Base-by-base conservation (phyloP, 2,797 vertebrate species). In the Scomberomorus guttatus region DNA sequence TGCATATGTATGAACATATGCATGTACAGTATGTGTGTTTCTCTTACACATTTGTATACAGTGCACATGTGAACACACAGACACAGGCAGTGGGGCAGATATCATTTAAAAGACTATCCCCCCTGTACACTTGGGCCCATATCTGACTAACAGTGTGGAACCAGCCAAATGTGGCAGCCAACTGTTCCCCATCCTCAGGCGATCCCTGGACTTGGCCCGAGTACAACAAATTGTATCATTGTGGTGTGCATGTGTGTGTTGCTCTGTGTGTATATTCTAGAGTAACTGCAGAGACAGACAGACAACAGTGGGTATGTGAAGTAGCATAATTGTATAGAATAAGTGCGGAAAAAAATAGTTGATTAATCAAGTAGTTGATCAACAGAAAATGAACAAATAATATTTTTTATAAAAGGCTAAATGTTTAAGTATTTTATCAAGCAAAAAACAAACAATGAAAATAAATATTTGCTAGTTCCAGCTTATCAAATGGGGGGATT, bases 141-240 rank as follows among this genome's bases (percentile, higher is more conserved):
- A 90, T 92, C 93, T 93, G 94, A 90, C 93, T 94, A 96, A 94
- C 93, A 90, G 93, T 83, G 90, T 94, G 93, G 94, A 95, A 94
- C 93, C 90, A 88, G 90, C 94, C 94, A 94, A 94, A 96, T 94
- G 94, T 86, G 92, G 89, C 87, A 90, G 93, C 94, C 95, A 95
- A 95, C 93, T 96, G 94, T 94, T 95, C 82, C 80, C 84, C 87
- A 79, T 93, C 94, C 92, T 93, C 84, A 65, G 94, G 95, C 92
- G 76, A 92, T 92, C 84, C 86, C 80, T 82, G 79, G 73, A 85
- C 90, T 93, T 95, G 94, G 94, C 91, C 52, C 34, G 39, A 17
- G 62, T 87, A 87, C 91, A 93, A 83, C 80, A 86, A 83, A 87
- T 85, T 90, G 83, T 87, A 80, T 89, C 69, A 76, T 62, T 90